These are phyloP conservation scores for Oligia latruncula DNA, from an alignment of 2,888 invertebrate genomes.

Conservation along the genomic window DNA sequence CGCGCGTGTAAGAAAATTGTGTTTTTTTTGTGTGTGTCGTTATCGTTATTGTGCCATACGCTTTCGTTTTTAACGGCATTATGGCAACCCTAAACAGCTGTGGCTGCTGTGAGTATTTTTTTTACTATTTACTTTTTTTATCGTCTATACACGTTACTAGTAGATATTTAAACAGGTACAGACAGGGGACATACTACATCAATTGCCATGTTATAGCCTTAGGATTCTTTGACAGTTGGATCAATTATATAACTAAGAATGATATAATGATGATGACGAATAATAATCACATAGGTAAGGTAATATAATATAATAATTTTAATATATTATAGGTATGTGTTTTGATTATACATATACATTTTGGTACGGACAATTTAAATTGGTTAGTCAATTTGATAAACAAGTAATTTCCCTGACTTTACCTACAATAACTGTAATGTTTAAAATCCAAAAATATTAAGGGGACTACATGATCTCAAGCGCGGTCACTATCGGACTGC, in stretches of 20 bases:
- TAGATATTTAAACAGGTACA: too few relatives aligned
- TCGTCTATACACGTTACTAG: too few relatives aligned
- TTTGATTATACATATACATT: background rate
- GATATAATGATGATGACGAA: too few relatives aligned
- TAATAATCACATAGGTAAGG: too few relatives aligned
- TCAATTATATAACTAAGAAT: too few relatives aligned
- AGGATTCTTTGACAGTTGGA: too few relatives aligned
- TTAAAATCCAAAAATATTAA: background rate
- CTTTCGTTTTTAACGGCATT: background rate
- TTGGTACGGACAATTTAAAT: background rate
- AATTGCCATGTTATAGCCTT: background rate
- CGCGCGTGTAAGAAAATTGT: conserved; percentile 28
- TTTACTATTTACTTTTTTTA: background rate
- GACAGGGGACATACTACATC: too few relatives aligned
- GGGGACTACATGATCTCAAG: too few relatives aligned
- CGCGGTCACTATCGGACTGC: too few relatives aligned
- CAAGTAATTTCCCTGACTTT: background rate
- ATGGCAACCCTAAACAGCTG: conserved; percentile 44
- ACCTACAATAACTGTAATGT: background rate
- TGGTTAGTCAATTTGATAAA: background rate
- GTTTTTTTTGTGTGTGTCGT: conserved; percentile 17
- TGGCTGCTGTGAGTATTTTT: conserved; percentile 49
- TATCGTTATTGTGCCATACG: background rate
- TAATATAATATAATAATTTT: too few relatives aligned
- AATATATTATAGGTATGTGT: too few relatives aligned